Evolutionary conservation across 2,888 invertebrate species (phyloP).

Genomic region (Ceriagrion tenellum): DNA sequence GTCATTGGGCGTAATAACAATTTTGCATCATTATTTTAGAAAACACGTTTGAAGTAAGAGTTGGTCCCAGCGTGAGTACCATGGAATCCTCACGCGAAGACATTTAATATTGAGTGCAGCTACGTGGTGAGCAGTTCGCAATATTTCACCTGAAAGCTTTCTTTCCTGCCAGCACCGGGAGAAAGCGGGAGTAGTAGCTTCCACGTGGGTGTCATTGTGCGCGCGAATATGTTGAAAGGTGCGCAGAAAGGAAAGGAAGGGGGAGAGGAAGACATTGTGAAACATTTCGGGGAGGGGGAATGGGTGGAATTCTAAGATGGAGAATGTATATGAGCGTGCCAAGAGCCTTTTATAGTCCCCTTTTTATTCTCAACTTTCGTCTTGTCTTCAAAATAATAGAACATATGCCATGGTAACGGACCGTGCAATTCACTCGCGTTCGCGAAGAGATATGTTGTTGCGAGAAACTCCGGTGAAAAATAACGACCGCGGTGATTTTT

Average conservation of each 20-base stretch:
- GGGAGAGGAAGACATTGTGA: background rate
- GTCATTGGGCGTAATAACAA: too few species aligned
- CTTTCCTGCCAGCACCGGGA: background rate
- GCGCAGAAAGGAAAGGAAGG: background rate
- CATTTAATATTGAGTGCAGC: background rate
- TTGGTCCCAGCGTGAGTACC: background rate
- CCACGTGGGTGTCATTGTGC: background rate
- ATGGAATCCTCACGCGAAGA: background rate
- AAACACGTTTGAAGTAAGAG: background rate
- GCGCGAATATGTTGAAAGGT: background rate
- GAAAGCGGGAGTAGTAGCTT: background rate
- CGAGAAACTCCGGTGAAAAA: background rate
- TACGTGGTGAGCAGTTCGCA: background rate
- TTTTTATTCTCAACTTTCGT: background rate
- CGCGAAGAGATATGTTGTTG: background rate
- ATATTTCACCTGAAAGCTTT: background rate
- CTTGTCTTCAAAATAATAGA: background rate
- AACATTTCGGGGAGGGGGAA: background rate
- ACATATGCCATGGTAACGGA: background rate
- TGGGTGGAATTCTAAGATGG: background rate
- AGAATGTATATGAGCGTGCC: background rate
- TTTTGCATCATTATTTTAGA: background rate
- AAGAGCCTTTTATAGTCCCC: background rate
- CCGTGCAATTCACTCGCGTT: background rate
- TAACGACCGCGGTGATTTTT: background rate